Evolutionary conservation across 2,113 vertebrate species (phyloP).

Genomic region (Trichechus manatus): DNA sequence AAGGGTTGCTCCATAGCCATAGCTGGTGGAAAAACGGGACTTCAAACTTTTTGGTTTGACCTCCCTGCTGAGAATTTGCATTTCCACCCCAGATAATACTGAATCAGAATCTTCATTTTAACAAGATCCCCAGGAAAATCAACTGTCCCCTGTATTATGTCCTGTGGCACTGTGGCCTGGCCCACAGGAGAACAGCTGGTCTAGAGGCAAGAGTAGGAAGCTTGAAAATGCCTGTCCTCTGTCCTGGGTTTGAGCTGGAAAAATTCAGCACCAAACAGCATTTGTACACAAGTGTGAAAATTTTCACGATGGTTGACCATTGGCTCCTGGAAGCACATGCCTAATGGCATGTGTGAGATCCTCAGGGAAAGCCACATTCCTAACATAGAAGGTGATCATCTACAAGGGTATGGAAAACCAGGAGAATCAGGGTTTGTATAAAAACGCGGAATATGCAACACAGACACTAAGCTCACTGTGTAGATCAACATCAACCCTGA

Average conservation of each 20-base stretch:
- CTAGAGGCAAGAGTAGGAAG: background rate
- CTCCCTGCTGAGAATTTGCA: no score
- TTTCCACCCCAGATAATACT: no score
- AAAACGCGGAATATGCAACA: background rate
- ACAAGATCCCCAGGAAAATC: background rate
- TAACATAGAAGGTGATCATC: background rate
- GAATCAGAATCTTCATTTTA: no score
- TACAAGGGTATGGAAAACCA: conserved; percentile 14
- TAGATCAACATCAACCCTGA: background rate
- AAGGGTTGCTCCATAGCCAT: conserved; percentile 15
- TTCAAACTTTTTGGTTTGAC: no score
- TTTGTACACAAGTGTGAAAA: background rate
- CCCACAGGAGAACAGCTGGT: background rate
- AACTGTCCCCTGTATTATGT: background rate
- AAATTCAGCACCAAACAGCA: background rate
- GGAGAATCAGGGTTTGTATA: background rate
- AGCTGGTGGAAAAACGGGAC: conserved; percentile 4
- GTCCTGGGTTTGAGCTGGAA: background rate
- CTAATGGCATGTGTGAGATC: background rate
- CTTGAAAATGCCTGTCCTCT: conserved; percentile 11
- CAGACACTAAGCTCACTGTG: background rate
- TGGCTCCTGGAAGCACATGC: background rate
- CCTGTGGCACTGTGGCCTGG: background rate
- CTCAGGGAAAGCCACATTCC: background rate
- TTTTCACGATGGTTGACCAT: background rate